Conservation (phyloP, 53 echinoderm and acorn worm species). For the Temnopleurus reevesii region DNA sequence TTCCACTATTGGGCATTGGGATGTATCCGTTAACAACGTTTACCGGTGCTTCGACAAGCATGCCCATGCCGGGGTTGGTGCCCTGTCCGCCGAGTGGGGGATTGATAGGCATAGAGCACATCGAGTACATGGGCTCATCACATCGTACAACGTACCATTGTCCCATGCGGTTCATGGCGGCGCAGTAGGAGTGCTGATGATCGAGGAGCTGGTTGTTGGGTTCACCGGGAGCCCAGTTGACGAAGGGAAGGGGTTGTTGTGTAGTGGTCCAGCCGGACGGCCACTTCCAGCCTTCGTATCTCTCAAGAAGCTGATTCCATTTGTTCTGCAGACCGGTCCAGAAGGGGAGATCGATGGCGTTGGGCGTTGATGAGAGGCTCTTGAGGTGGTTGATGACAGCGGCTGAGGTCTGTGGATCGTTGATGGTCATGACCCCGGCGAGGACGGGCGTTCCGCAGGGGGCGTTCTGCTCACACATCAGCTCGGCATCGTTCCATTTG, state of each 20-base stretch:
- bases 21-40: neutral
- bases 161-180: constrained; percentile 52
- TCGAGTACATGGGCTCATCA: constrained; percentile 41
- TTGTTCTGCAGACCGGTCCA: constrained; percentile 53
- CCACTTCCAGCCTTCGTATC: constrained; percentile 57
- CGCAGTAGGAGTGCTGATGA: constrained; percentile 59
- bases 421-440: constrained; percentile 46
- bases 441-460: constrained; percentile 44
- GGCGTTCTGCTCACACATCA: constrained; percentile 59
- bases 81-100: neutral
- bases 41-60: neutral
- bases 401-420: neutral
- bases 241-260: constrained; percentile 39
- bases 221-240: constrained; percentile 47
- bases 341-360: constrained; percentile 37
- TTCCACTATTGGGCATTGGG: neutral
- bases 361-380: constrained; percentile 15
- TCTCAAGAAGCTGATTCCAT: constrained; percentile 35
- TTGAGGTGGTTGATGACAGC: constrained; percentile 39
- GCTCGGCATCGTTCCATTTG: constrained; percentile 51
- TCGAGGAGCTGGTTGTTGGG: constrained; percentile 47
- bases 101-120: constrained; percentile 43
- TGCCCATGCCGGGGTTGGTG: constrained; percentile 10
- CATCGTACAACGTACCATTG: constrained; percentile 39
- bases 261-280: constrained; percentile 49